Conservation (phyloP, 2,888 invertebrate species). For the Acanthoscelides obtectus region DNA sequence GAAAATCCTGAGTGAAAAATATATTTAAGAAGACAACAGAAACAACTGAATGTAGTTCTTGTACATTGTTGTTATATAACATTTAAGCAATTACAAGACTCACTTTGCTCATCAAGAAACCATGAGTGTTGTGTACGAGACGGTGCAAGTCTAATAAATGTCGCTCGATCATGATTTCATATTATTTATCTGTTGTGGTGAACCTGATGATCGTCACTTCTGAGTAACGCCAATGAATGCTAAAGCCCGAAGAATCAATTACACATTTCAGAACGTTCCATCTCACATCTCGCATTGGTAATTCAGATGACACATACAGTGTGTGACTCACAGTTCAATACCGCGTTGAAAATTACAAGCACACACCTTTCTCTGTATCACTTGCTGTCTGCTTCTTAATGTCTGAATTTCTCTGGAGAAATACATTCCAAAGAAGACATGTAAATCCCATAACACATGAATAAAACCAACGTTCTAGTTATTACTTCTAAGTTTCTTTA, state of each 20-base stretch:
- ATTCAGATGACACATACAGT: not conserved
- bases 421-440: not conserved
- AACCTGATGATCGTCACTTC: not conserved
- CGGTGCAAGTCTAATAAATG: not conserved
- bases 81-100: too few relatives aligned
- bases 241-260: not conserved
- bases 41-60: too few relatives aligned
- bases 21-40: too few relatives aligned
- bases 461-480: too few relatives aligned
- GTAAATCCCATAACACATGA: too few relatives aligned
- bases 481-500: too few relatives aligned
- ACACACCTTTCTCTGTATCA: too few relatives aligned
- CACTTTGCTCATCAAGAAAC: too few relatives aligned
- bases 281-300: not conserved
- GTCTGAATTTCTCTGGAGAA: not conserved
- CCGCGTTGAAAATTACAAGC: not conserved
- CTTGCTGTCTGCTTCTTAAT: too few relatives aligned
- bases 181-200: not conserved
- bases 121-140: too few relatives aligned
- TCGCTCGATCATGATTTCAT: not conserved
- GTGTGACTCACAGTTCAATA: not conserved
- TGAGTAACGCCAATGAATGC: not conserved
- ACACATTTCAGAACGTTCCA: not conserved
- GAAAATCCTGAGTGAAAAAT: too few relatives aligned
- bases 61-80: too few relatives aligned